Percentiles rank a stretch among this genome's conserved stretches.
phyloP scores from a whole-genome alignment of 2,113 vertebrate genomes.

The Scolopax mira region DNA sequence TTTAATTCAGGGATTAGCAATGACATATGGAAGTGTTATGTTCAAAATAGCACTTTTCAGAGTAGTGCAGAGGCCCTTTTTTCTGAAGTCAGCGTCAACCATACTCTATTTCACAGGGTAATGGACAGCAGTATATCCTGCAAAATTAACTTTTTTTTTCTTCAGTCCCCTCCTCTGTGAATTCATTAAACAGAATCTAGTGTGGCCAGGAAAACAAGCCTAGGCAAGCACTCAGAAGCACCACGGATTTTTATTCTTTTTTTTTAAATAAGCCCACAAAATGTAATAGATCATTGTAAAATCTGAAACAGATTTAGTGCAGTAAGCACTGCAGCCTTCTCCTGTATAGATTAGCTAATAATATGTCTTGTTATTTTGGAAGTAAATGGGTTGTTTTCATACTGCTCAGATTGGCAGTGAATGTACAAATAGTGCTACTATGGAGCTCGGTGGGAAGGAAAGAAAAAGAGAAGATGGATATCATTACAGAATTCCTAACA shows the following conservation, averaged over 20 bases:
- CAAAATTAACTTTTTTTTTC: background rate
- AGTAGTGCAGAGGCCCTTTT: background rate
- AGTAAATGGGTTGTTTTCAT: background rate
- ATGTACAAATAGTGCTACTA: background rate
- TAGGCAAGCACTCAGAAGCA: background rate
- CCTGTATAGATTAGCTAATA: background rate
- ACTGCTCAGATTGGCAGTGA: background rate
- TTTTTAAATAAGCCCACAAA: background rate
- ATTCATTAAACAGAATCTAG: background rate
- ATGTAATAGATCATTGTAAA: background rate
- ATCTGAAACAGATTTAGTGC: background rate
- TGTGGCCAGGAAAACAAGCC: background rate
- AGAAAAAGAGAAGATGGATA: background rate
- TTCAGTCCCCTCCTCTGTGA: background rate
- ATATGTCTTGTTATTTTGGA: background rate
- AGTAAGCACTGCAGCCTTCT: background rate
- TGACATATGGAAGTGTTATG: background rate
- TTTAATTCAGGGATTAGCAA: background rate
- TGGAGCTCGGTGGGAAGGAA: background rate
- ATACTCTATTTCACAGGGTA: background rate
- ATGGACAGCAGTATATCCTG: background rate
- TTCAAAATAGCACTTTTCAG: background rate
- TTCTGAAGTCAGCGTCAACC: background rate
- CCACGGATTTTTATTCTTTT: background rate
- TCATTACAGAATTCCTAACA: background rate